Evolutionary conservation across 2,797 vertebrate species (phyloP).

Genomic region (Anableps anableps): DNA sequence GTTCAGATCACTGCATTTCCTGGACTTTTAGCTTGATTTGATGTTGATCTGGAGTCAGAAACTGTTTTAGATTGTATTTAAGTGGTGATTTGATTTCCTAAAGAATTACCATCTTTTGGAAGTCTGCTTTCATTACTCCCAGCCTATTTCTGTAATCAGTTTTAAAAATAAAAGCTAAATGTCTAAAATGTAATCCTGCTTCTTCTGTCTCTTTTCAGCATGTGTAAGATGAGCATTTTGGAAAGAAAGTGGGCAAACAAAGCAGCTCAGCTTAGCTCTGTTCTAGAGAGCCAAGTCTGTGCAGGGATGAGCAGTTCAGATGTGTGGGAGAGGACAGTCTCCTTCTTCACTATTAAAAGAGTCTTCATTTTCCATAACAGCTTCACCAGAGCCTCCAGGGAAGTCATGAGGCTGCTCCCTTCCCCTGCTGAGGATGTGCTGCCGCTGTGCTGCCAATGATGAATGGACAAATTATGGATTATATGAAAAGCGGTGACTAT

Average conservation of each 20-base stretch:
- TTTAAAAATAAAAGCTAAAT: not conserved
- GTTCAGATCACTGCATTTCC: conserved; percentile 8
- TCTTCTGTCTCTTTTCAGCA: conserved; percentile 41
- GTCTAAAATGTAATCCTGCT: conserved; percentile 3
- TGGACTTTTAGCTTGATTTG: not conserved
- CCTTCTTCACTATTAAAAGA: conserved; percentile 73
- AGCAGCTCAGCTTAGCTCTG: conserved; percentile 50
- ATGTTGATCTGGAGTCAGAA: not conserved
- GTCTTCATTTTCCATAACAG: conserved; percentile 73
- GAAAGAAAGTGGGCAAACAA: conserved; percentile 77
- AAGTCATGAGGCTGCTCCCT: conserved; percentile 70
- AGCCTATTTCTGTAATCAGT: not conserved
- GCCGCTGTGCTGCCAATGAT: conserved; percentile 72
- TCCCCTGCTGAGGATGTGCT: conserved; percentile 70
- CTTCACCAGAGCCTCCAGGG: conserved; percentile 74
- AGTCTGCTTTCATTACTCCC: not conserved
- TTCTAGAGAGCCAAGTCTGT: conserved; percentile 67
- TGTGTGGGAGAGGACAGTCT: conserved; percentile 76
- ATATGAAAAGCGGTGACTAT: not conserved
- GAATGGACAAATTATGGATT: not conserved
- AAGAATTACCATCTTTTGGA: not conserved
- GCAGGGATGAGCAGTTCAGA: conserved; percentile 62
- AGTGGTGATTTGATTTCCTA: not conserved
- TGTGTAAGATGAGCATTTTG: conserved; percentile 71
- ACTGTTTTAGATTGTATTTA: not conserved